These are phyloP conservation scores for Megalurothrips usitatus DNA, from an alignment of 2,888 invertebrate genomes.

Conservation along the genomic window DNA sequence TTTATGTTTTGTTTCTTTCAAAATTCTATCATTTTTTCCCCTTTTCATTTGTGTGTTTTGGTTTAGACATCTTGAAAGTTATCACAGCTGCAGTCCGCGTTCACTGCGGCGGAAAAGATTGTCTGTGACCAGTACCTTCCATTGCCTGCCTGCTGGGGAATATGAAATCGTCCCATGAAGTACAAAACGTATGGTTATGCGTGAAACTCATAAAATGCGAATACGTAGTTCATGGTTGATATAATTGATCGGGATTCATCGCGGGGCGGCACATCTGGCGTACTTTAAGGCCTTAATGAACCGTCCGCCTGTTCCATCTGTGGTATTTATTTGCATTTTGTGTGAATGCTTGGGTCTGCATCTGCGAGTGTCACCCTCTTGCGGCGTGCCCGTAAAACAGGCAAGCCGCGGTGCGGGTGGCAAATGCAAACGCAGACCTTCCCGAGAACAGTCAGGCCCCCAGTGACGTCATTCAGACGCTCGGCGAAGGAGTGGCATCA, in stretches of 20 bases:
- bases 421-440: not conserved
- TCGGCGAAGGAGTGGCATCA: not conserved
- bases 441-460: not conserved
- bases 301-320: not conserved
- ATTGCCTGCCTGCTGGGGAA: constrained; percentile 11
- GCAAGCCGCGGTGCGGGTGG: not conserved
- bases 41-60: constrained; percentile 1
- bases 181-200: not conserved
- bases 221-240: constrained; percentile 13
- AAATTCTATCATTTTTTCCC: not conserved
- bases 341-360: not conserved
- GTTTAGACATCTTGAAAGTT: not conserved
- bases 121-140: constrained; percentile 4
- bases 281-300: not conserved
- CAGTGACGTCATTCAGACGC: not conserved
- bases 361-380: not conserved
- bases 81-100: not conserved
- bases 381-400: not conserved
- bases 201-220: too few relatives aligned
- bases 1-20: not conserved
- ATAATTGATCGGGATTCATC: constrained; percentile 23
- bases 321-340: not conserved
- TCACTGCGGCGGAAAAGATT: constrained; percentile 11
- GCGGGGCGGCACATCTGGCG: constrained; percentile 7
- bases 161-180: not conserved